Evolutionary conservation across 1,140 invertebrate species (phyloP), one percentile per base, ranked within the genome.

Genomic region (Diabrotica virgifera): DNA sequence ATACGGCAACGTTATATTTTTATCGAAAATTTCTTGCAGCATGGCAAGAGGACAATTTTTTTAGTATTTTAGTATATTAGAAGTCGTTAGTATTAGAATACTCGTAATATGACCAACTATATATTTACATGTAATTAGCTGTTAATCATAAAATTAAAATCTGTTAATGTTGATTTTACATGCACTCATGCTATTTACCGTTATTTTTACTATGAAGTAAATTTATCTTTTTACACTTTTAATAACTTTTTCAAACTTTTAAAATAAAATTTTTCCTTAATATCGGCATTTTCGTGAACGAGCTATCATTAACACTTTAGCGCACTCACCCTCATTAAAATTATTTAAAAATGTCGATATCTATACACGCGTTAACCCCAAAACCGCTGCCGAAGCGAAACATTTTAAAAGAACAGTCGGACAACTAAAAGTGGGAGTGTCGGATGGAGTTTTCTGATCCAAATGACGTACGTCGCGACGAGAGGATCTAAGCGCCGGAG

Each of bases 351-450:
- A 46, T 46, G 8, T 46, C 40, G 40, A 46, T 10, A n/a, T 46
- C 8, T 46, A 46, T 46, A 10, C 8, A 10, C 40, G 40, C 40
- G 40, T 46, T 8, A n/a, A 46, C n/a, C 40, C 4, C 4, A 46
- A 46, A 46, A 8, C 40, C 40, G 40, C n/a, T 38, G 9, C 12
- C 13, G 24, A 12, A 24, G 59, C 36, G 50, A 36, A 53, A 37
- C 59, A 62, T 59, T 51, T 37, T 59, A n/a, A 10, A 9, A 24
- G 24, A 24, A 54, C 8, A 24, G 46, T 59, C 13, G 38, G 24
- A 24, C 36, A 50, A 46, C 38, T 8, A 50, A 59, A 62, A 62
- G 59, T 52, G 59, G 59, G 59, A 62, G 59, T 62, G 59, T 62
- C 59, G 59, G 36, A 12, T 59, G 8, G 12, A 59, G 37, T 35